phyloP scores from a whole-genome alignment of 2,113 vertebrate genomes.

The Epinephelus fuscoguttatus region DNA sequence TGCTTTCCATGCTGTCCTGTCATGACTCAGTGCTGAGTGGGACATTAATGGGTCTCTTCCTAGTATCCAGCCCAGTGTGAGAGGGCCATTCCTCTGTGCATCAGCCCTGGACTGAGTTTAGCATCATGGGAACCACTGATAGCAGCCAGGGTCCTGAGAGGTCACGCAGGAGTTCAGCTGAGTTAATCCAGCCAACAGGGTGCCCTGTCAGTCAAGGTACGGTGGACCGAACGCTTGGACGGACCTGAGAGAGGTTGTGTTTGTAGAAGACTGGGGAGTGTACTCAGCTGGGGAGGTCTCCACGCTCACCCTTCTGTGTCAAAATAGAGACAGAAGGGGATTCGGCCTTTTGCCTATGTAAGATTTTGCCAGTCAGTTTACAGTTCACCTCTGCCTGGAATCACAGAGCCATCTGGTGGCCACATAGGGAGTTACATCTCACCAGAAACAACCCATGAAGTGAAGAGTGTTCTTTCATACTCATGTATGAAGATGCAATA shows the following conservation, averaged over 20 bases:
- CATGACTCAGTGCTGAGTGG: conserved; percentile 67
- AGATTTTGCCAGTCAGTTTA: background rate
- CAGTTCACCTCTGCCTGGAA: background rate
- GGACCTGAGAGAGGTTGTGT: conserved; percentile 12
- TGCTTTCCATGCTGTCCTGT: conserved; percentile 13
- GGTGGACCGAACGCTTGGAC: background rate
- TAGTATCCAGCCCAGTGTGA: conserved; percentile 24
- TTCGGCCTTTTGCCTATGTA: background rate
- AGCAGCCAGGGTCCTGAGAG: conserved; percentile 51
- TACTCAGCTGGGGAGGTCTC: conserved; percentile 17
- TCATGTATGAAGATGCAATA: too few relatives aligned
- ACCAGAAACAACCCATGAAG: background rate
- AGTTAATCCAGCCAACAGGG: conserved; percentile 47
- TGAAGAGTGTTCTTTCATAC: background rate
- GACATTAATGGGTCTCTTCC: conserved; percentile 35
- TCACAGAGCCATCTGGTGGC: conserved; percentile 56
- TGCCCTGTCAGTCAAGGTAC: conserved; percentile 29
- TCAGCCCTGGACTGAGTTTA: conserved; percentile 40
- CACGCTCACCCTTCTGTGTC: background rate
- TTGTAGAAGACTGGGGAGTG: background rate
- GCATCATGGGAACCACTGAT: conserved; percentile 50
- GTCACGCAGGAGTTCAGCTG: conserved; percentile 54
- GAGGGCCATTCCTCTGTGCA: conserved; percentile 46
- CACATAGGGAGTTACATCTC: background rate
- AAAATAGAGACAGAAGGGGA: conserved; percentile 8